Evolutionary conservation across 2,888 invertebrate genomes (phyloP), one percentile per base, ranked within the genome.

Genomic region (Hartigia nigra): DNA sequence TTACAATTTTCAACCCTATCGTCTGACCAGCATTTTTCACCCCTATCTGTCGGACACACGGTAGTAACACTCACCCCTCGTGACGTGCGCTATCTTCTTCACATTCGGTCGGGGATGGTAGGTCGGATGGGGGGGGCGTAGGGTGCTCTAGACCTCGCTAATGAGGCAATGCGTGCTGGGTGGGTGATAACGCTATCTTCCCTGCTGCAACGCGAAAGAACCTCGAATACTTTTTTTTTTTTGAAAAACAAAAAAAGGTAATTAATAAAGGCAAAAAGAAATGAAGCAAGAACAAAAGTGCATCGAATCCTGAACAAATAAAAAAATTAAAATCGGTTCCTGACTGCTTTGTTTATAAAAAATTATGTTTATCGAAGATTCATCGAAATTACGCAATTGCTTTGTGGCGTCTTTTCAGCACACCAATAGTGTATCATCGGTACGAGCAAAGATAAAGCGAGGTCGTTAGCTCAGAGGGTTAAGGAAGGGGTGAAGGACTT

Each of bases 131-230:
- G 77, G 23, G 70, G 31, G 31, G 39, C 31, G 37, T 79, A 77
- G 80, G 82, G 79, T 78, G 78, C 80, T 76, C 79, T 81, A 79
- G 78, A 78, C 81, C 77, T 74, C 81, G 81, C 86, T 87, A 88
- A 88, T 87, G 88, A 88, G 87, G 83, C 84, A 86, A 87, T 85
- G 88, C 85, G 84, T 86, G 87, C 85, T 84, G 81, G 84, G 81
- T 80, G 81, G 83, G 85, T 84, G 87, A 87, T 87, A 87, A 88
- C 86, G 84, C 84, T 84, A 83, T 86, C 83, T 86, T 83, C 80
- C 76, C 75, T 81, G 81, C 74, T 75, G 79, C 55, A 55, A 55
- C 55, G 55, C 9, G 23, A 55, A 55, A 55, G 9, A 55, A 36
- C 1, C 70, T 69, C 83, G 83, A 83, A 82, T 14, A 1, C n/a